Percentiles rank a stretch among this genome's conserved stretches.
These are phyloP conservation scores for Ectropis crepuscularia DNA, from an alignment of 2,888 invertebrate species.

Conservation along the genomic window DNA sequence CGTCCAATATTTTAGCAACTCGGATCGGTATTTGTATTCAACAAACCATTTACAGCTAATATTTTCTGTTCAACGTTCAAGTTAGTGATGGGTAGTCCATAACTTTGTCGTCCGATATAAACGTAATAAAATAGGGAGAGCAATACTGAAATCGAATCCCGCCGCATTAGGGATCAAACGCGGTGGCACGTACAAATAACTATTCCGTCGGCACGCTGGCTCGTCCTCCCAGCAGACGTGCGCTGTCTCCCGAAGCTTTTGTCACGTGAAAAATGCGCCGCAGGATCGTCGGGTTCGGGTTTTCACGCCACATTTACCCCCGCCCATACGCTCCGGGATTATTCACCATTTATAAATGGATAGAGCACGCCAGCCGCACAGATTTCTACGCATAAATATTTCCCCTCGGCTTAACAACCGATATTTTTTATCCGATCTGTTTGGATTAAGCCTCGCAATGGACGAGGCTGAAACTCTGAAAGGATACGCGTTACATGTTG, in stretches of 20 bases:
- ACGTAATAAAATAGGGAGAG: conserved; percentile 18
- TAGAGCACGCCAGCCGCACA: conserved; percentile 66
- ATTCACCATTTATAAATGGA: conserved; percentile 79
- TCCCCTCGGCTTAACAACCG: conserved; percentile 50
- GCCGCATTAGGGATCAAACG: conserved; percentile 46
- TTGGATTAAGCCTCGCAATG: conserved; percentile 34
- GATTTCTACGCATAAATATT: conserved; percentile 68
- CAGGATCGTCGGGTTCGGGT: conserved; percentile 63
- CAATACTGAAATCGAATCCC: conserved; percentile 34
- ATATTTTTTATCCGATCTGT: conserved; percentile 47
- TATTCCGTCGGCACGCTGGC: conserved; percentile 27
- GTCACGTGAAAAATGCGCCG: conserved; percentile 73
- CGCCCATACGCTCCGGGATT: conserved; percentile 69
- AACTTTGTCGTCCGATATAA: conserved; percentile 8
- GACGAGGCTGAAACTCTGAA: conserved; percentile 21
- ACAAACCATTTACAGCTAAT: background rate
- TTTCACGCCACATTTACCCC: conserved; percentile 78
- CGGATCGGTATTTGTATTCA: too few species aligned
- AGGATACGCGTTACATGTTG: conserved; percentile 14
- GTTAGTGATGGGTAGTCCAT: background rate
- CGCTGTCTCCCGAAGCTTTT: conserved; percentile 68
- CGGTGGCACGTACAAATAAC: conserved; percentile 33
- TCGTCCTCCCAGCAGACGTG: conserved; percentile 56
- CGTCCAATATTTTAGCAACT: background rate
- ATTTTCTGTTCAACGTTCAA: conserved; percentile 6